phyloP scores from a whole-genome alignment of 2,888 invertebrate species.

The Neelides folsomi region DNA sequence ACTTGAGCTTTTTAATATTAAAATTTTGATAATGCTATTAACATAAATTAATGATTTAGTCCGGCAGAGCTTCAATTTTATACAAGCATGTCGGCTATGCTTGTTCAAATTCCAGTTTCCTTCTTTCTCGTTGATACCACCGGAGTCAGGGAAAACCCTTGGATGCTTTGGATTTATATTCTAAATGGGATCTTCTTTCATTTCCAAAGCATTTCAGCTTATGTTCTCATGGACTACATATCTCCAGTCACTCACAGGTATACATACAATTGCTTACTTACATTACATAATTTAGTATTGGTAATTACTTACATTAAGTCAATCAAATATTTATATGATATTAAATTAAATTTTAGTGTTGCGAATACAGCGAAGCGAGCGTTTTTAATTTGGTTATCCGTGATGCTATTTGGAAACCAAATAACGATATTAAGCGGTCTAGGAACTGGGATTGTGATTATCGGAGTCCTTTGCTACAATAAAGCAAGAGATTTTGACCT shows the following conservation, averaged over 20 bases:
- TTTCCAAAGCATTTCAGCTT: slow-evolving; percentile 65
- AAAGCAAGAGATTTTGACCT: slow-evolving; percentile 52
- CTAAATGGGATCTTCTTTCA: slow-evolving; percentile 64
- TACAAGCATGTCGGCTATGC: slow-evolving; percentile 57
- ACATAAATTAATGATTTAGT: slow-evolving; percentile 39
- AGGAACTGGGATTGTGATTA: slow-evolving; percentile 55
- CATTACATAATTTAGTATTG: not conserved
- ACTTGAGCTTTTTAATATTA: too few relatives aligned
- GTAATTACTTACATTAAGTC: not conserved
- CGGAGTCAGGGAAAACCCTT: slow-evolving; percentile 41
- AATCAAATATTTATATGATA: too few relatives aligned
- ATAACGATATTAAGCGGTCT: slow-evolving; percentile 58
- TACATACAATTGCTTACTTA: slow-evolving; percentile 14
- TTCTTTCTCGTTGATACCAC: slow-evolving; percentile 51
- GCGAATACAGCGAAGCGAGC: slow-evolving; percentile 67
- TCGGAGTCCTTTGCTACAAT: slow-evolving; percentile 60
- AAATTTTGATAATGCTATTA: too few relatives aligned
- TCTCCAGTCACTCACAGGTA: slow-evolving; percentile 67
- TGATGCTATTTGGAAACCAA: slow-evolving; percentile 58
- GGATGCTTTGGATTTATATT: slow-evolving; percentile 46
- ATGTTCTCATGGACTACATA: slow-evolving; percentile 64
- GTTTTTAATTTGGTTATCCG: slow-evolving; percentile 61
- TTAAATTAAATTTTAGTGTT: too few relatives aligned
- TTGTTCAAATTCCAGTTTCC: slow-evolving; percentile 58
- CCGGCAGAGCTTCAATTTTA: slow-evolving; percentile 67